Conservation (phyloP, 2,797 vertebrate species). For the Luscinia megarhynchos region DNA sequence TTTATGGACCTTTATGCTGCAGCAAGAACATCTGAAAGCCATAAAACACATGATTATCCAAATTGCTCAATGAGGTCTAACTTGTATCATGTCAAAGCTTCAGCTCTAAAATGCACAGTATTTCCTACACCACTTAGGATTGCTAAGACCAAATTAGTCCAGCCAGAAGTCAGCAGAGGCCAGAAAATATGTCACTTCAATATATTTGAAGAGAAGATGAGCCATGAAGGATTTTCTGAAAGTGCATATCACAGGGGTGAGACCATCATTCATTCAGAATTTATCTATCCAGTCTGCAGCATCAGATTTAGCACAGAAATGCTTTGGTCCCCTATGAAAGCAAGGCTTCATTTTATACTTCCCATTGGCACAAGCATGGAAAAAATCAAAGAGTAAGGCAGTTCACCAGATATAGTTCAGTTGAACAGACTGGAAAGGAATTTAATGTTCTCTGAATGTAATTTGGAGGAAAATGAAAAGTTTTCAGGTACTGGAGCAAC, state of each 20-base stretch:
- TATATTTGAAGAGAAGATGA: slow-evolving; percentile 5
- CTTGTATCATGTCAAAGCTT: slow-evolving; percentile 25
- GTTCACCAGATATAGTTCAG: not conserved
- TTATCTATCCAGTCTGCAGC: not conserved
- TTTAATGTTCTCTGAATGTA: not conserved
- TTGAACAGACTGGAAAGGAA: not conserved
- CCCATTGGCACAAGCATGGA: not conserved
- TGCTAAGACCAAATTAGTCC: slow-evolving; percentile 35
- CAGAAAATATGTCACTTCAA: slow-evolving; percentile 18
- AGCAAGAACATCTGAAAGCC: slow-evolving; percentile 44
- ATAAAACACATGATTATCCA: slow-evolving; percentile 48
- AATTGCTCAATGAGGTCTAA: slow-evolving; percentile 38
- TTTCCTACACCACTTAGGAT: not conserved
- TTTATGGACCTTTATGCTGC: slow-evolving; percentile 46
- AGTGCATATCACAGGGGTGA: not conserved
- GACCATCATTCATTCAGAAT: not conserved
- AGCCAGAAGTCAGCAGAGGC: not conserved
- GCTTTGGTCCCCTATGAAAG: slow-evolving; percentile 1
- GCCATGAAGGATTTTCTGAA: slow-evolving; percentile 5
- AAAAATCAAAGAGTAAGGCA: not conserved
- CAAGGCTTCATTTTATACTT: not conserved
- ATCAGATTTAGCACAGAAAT: not conserved
- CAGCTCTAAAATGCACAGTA: slow-evolving; percentile 25
- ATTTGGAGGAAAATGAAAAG: not conserved
- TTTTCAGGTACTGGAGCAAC: not conserved